Percentiles rank a stretch among this genome's conserved stretches.
phyloP scores from a whole-genome alignment of 2,888 invertebrate species.

The Toxonevra muliebris region DNA sequence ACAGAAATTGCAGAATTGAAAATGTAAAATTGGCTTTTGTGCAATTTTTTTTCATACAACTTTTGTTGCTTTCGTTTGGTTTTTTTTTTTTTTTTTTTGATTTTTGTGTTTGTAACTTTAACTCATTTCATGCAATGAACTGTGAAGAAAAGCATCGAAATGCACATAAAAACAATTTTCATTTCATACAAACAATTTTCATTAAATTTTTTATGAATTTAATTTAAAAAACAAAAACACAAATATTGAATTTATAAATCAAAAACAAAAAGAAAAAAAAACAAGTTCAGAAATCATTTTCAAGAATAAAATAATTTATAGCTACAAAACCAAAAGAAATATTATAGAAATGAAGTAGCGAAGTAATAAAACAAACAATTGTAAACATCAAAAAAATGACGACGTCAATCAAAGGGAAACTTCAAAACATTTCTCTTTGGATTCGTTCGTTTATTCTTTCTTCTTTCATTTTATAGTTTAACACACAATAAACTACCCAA shows the following conservation, averaged over 20 bases:
- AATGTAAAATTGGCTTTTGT: slow-evolving; percentile 21
- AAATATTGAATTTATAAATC: slow-evolving; percentile 23
- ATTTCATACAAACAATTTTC: too few species aligned
- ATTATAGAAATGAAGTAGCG: slow-evolving; percentile 3
- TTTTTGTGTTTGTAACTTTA: slow-evolving; percentile 15
- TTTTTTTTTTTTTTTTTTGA: slow-evolving; percentile 9
- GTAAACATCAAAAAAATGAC: slow-evolving; percentile 47
- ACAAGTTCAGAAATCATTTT: not conserved
- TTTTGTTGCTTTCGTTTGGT: slow-evolving; percentile 4
- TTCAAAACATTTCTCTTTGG: slow-evolving; percentile 35
- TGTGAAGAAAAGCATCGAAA: not conserved
- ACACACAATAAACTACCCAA: slow-evolving; percentile 30
- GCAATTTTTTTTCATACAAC: slow-evolving; percentile 7
- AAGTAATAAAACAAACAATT: slow-evolving; percentile 41
- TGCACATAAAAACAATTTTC: not conserved
- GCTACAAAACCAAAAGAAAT: slow-evolving; percentile 16
- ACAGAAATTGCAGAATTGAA: slow-evolving; percentile 60
- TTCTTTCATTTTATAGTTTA: slow-evolving; percentile 42
- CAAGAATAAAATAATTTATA: slow-evolving; percentile 30
- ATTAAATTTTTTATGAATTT: slow-evolving; percentile 1
- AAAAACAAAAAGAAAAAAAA: slow-evolving; percentile 12
- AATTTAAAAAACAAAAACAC: slow-evolving; percentile 5
- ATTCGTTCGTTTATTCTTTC: not conserved
- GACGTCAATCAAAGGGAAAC: slow-evolving; percentile 54
- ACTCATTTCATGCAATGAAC: slow-evolving; percentile 19